A percentile compares a stretch with the other conserved stretches of the same genome.
Evolutionary conservation across 2,797 vertebrate species (phyloP).

Genomic region (Mormyrops boulengeri): DNA sequence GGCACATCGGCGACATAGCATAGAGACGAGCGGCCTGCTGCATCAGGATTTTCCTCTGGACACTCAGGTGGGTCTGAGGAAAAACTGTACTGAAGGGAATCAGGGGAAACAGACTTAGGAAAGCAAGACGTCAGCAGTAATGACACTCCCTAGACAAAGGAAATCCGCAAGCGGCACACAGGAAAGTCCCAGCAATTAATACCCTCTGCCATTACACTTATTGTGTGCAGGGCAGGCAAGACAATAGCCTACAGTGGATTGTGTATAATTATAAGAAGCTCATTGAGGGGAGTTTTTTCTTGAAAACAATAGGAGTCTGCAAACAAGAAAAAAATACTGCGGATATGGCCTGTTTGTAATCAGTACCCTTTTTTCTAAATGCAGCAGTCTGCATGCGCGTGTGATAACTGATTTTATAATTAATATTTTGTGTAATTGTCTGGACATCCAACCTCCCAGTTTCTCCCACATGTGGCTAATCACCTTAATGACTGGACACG

Average conservation of each 20-base stretch:
- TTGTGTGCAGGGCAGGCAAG: neutral
- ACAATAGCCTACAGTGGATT: neutral
- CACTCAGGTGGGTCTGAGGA: neutral
- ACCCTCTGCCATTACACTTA: neutral
- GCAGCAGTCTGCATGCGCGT: neutral
- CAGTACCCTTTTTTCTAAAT: neutral
- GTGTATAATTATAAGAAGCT: neutral
- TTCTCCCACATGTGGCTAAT: slow-evolving; percentile 24
- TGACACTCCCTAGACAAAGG: slow-evolving; percentile 19
- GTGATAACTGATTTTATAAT: slow-evolving; percentile 19
- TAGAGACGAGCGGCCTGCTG: neutral
- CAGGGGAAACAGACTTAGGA: slow-evolving; percentile 25
- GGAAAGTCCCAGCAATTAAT: neutral
- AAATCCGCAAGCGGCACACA: neutral
- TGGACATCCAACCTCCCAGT: slow-evolving; percentile 22
- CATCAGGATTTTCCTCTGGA: neutral
- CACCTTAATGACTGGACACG: slow-evolving; percentile 33
- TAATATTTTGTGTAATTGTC: slow-evolving; percentile 34
- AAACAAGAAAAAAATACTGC: neutral
- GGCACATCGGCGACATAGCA: neutral
- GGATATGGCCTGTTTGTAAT: neutral
- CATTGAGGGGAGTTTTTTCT: neutral
- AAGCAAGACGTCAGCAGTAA: slow-evolving; percentile 14
- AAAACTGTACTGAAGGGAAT: slow-evolving; percentile 14
- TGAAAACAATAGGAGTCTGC: neutral